These are phyloP conservation scores for Astreopora myriophthalma DNA, from an alignment of 64 coral and sea anemone genomes.

Conservation along the genomic window DNA sequence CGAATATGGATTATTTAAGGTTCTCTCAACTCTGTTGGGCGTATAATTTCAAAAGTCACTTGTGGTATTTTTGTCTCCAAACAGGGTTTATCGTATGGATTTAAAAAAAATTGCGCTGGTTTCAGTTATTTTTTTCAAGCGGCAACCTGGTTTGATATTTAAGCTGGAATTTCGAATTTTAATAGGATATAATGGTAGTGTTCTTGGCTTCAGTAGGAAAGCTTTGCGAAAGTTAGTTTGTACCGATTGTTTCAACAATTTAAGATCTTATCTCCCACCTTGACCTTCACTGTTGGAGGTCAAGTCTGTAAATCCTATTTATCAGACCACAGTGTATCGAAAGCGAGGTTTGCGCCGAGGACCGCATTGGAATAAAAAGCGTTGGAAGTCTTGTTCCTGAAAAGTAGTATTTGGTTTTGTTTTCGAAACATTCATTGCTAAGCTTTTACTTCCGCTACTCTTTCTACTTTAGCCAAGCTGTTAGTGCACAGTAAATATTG, in stretches of 20 bases:
- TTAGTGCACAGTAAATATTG: too few relatives aligned
- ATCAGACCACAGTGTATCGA: too few relatives aligned
- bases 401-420: background rate
- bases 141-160: too few relatives aligned
- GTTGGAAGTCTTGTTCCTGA: background rate
- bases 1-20: background rate
- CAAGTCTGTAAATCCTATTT: too few relatives aligned
- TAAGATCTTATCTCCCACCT: too few relatives aligned
- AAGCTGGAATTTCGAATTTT: too few relatives aligned
- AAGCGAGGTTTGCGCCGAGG: background rate
- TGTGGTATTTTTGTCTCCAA: background rate
- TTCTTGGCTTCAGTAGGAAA: too few relatives aligned
- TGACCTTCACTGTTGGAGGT: too few relatives aligned
- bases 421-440: background rate
- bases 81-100: background rate
- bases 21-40: background rate
- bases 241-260: too few relatives aligned
- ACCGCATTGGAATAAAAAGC: background rate
- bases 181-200: too few relatives aligned
- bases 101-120: background rate
- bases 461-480: too few relatives aligned
- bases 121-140: background rate
- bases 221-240: too few relatives aligned
- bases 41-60: background rate
- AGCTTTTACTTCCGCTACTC: background rate